These are phyloP conservation scores for Neuroterus valhalla DNA, from an alignment of 1,140 invertebrate species.

Conservation along the genomic window DNA sequence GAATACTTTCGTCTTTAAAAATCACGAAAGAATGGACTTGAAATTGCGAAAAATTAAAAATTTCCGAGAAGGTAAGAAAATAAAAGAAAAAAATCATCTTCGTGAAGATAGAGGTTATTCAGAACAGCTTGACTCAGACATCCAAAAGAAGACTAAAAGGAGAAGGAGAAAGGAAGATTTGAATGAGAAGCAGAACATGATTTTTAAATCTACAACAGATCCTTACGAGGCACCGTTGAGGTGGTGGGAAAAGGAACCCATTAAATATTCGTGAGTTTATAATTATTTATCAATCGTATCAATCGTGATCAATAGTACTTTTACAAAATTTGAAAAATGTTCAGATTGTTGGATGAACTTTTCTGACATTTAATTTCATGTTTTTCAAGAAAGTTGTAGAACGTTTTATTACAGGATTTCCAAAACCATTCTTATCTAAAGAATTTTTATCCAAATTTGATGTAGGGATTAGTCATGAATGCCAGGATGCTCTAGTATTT, in stretches of 20 bases:
- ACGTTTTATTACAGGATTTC: too few relatives aligned
- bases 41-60: background rate
- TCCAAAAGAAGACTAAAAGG: background rate
- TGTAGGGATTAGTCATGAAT: too few relatives aligned
- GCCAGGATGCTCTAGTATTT: too few relatives aligned
- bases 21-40: background rate
- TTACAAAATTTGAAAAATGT: too few relatives aligned
- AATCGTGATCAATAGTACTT: too few relatives aligned
- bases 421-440: too few relatives aligned
- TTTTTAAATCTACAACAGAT: constrained; percentile 50
- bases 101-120: background rate
- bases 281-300: too few relatives aligned
- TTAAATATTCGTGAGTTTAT: constrained; percentile 65
- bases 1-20: background rate
- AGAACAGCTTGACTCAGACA: background rate
- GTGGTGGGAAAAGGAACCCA: constrained; percentile 60
- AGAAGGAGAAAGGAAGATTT: background rate
- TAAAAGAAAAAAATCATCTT: constrained; percentile 17
- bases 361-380: too few relatives aligned
- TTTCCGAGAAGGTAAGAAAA: constrained; percentile 33
- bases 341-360: too few relatives aligned
- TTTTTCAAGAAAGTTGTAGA: too few relatives aligned
- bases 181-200: constrained; percentile 31
- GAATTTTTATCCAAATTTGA: too few relatives aligned
- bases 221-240: constrained; percentile 48